Evolutionary conservation across 1,140 invertebrate genomes (phyloP).

Genomic region (Chlorops oryzae): DNA sequence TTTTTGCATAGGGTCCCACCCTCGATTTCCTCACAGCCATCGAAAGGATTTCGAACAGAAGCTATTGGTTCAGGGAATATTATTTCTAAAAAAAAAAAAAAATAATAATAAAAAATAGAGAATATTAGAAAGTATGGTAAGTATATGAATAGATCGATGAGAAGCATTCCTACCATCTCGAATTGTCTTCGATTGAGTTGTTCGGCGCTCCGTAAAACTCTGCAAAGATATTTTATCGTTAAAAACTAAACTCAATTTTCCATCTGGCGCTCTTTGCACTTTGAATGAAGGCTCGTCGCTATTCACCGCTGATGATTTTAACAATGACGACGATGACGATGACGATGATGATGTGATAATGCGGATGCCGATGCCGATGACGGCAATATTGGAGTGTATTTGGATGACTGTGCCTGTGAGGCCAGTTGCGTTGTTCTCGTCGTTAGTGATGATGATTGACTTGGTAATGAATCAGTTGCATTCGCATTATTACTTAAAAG

Average conservation of each 20-base stretch:
- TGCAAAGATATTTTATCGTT: conserved; percentile 40
- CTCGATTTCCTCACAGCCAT: conserved; percentile 15
- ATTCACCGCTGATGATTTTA: conserved; percentile 30
- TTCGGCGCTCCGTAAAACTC: conserved; percentile 1
- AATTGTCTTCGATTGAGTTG: neutral
- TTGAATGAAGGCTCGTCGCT: conserved; percentile 32
- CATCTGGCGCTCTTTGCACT: conserved; percentile 44
- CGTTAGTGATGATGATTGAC: too few species aligned
- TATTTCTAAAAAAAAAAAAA: neutral
- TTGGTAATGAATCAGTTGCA: neutral
- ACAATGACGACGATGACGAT: conserved; percentile 37
- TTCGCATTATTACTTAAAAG: too few species aligned
- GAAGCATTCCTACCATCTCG: neutral
- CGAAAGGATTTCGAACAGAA: neutral
- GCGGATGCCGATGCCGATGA: conserved; percentile 4
- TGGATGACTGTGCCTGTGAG: too few species aligned
- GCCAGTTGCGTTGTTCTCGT: too few species aligned
- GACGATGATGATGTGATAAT: conserved; percentile 2
- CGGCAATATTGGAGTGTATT: too few species aligned
- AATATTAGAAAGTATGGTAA: neutral
- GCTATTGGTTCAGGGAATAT: neutral
- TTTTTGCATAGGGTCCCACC: conserved; percentile 34
- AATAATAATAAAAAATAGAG: neutral
- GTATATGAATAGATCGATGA: neutral
- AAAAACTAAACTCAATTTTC: conserved; percentile 45